Evolutionary conservation across 2,113 vertebrate species (phyloP).

Genomic region (Gallinago undulata): DNA sequence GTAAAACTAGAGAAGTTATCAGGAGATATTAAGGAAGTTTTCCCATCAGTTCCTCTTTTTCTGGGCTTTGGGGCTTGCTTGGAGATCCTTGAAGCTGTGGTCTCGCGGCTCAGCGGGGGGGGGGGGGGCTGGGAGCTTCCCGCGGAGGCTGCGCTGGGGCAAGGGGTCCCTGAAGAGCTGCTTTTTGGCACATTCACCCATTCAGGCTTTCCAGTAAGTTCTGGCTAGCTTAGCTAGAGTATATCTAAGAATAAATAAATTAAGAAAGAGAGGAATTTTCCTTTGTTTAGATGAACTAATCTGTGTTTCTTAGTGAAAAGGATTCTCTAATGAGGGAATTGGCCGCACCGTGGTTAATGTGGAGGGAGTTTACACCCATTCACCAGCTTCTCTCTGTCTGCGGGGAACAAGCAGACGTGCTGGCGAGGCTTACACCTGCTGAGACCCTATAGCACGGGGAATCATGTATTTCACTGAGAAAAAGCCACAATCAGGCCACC

Average conservation of each 20-base stretch:
- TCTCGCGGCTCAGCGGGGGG: accelerated
- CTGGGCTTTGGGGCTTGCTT: neutral
- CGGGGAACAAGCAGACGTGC: accelerated
- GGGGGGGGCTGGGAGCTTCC: neutral
- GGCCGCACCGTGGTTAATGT: neutral
- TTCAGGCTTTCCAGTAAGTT: neutral
- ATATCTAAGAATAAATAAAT: neutral
- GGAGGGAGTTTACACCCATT: neutral
- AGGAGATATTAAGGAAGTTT: neutral
- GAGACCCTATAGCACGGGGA: no score
- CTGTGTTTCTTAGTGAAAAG: neutral
- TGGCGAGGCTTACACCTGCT: neutral
- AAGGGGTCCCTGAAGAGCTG: no score
- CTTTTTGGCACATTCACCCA: neutral
- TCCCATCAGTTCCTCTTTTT: neutral
- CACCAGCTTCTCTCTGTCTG: neutral
- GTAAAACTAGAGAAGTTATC: neutral
- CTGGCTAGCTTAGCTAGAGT: neutral
- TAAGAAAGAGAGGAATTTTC: neutral
- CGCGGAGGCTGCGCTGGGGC: neutral
- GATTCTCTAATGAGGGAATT: neutral
- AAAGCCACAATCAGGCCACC: neutral
- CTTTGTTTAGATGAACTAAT: neutral
- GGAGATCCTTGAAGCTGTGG: neutral
- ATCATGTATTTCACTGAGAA: neutral